Conservation (phyloP, 2,888 invertebrate species). For the Diploptera punctata region DNA sequence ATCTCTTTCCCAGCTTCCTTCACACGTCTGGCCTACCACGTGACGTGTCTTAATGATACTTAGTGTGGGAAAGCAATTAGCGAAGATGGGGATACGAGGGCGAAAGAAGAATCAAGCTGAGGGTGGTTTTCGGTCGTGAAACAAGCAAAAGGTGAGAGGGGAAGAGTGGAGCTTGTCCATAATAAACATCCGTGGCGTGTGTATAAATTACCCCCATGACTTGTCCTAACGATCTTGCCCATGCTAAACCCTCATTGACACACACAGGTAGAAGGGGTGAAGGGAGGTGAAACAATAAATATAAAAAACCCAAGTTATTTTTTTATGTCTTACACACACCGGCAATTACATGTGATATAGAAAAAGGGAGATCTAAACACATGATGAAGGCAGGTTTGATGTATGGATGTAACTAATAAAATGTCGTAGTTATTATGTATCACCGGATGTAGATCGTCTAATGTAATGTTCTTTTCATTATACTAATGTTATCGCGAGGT, state of each 20-base stretch:
- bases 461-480: too few species aligned
- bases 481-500: too few species aligned
- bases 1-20: neutral
- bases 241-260: slow-evolving; percentile 16
- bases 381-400: too few species aligned
- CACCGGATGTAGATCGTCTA: too few species aligned
- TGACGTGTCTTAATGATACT: neutral
- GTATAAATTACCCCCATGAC: neutral
- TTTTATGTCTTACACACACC: neutral
- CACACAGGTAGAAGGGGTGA: neutral
- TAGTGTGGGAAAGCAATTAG: slow-evolving; percentile 15
- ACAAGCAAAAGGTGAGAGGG: neutral
- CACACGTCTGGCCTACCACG: neutral
- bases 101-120: neutral
- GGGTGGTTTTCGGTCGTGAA: neutral
- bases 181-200: slow-evolving; percentile 10
- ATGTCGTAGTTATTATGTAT: too few species aligned
- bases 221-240: neutral
- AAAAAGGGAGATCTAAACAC: too few species aligned
- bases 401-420: too few species aligned
- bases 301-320: neutral
- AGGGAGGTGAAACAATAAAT: neutral
- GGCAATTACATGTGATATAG: too few species aligned
- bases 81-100: neutral
- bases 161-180: slow-evolving; percentile 2